Conservation (phyloP, 1,140 invertebrate genomes). For the Heliconius congener region DNA sequence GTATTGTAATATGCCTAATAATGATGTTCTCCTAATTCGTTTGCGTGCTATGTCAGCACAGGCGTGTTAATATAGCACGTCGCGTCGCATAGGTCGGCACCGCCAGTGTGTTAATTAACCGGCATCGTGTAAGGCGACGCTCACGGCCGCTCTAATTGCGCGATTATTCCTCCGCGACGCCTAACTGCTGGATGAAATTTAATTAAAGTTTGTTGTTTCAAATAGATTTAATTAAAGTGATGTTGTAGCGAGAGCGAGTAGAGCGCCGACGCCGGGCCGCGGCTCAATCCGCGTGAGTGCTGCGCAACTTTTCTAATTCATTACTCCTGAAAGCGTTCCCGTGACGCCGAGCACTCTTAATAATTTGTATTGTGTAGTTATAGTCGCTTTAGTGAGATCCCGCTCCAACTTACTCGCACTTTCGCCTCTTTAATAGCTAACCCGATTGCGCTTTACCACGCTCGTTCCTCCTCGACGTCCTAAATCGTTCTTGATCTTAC, state of each 20-base stretch:
- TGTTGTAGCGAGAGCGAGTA: conserved; percentile 76
- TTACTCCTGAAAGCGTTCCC: conserved; percentile 81
- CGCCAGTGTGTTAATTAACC: conserved; percentile 77
- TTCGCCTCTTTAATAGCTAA: not conserved
- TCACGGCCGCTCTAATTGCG: conserved; percentile 80
- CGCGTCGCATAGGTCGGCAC: conserved; percentile 65
- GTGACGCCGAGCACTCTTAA: conserved; percentile 79
- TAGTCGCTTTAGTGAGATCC: conserved; percentile 61
- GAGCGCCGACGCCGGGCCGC: conserved; percentile 65
- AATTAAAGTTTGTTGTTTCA: conserved; percentile 81
- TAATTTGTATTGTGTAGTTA: conserved; percentile 80
- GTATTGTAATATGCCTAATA: not conserved
- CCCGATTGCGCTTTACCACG: not conserved
- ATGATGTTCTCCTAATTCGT: not conserved
- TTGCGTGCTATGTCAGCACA: not conserved
- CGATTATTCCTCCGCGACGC: conserved; percentile 81
- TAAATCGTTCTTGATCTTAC: not conserved
- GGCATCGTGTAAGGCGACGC: conserved; percentile 79
- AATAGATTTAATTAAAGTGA: conserved; percentile 82
- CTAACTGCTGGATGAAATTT: conserved; percentile 81
- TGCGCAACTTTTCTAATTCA: conserved; percentile 82
- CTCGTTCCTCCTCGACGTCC: not conserved
- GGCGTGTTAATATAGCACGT: conserved; percentile 47
- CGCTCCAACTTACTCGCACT: conserved; percentile 38
- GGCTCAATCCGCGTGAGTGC: conserved; percentile 79